Evolutionary conservation across 2,888 invertebrate genomes (phyloP).

Genomic region (Scaptomyza cyrtandrae): DNA sequence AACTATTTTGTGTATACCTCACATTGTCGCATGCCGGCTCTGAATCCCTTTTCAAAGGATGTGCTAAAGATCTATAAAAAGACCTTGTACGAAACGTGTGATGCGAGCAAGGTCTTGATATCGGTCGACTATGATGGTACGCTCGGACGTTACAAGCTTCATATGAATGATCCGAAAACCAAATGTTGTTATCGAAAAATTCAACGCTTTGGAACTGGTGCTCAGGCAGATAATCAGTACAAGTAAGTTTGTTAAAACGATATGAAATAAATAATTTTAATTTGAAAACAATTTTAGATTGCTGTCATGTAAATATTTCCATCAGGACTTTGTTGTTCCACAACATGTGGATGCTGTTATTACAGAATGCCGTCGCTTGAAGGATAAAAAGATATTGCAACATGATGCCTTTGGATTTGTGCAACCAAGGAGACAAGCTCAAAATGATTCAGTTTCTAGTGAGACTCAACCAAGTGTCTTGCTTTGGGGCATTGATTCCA

Average conservation of each 20-base stretch:
- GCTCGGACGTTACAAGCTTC: slow-evolving; percentile 62
- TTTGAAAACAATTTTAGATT: slow-evolving; percentile 53
- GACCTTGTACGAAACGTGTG: slow-evolving; percentile 85
- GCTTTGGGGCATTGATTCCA: slow-evolving; percentile 92
- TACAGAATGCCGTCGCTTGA: slow-evolving; percentile 82
- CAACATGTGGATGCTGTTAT: slow-evolving; percentile 67
- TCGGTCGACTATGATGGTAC: slow-evolving; percentile 63
- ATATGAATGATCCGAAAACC: slow-evolving; percentile 61
- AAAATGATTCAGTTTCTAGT: slow-evolving; percentile 35
- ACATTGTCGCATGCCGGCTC: slow-evolving; percentile 87
- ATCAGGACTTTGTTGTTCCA: slow-evolving; percentile 70
- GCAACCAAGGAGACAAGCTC: slow-evolving; percentile 59
- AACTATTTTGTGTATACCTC: slow-evolving; percentile 85
- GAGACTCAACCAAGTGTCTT: slow-evolving; percentile 87
- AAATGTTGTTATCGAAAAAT: slow-evolving; percentile 82
- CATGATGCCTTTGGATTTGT: slow-evolving; percentile 86
- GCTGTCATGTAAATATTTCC: slow-evolving; percentile 63
- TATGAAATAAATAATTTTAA: background rate
- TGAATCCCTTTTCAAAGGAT: slow-evolving; percentile 86
- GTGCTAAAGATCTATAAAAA: slow-evolving; percentile 85
- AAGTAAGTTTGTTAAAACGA: slow-evolving; percentile 57
- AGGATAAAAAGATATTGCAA: slow-evolving; percentile 69
- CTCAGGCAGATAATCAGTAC: slow-evolving; percentile 68
- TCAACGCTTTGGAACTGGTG: slow-evolving; percentile 69
- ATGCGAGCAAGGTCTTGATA: slow-evolving; percentile 76